Conservation (phyloP, 1,140 invertebrate species). For the Anadara kagoshimensis region DNA sequence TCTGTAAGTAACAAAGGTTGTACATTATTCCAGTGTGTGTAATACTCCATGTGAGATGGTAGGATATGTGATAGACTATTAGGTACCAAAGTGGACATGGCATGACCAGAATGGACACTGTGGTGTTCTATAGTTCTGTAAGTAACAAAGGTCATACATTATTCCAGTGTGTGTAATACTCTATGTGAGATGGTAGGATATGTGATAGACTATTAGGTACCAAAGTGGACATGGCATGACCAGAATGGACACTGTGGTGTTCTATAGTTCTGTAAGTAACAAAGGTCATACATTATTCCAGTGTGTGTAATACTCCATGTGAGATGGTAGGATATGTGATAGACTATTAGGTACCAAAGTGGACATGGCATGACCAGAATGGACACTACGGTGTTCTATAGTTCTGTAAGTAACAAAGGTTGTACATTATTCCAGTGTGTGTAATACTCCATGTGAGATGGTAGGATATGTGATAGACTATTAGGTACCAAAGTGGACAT, state of each 20-base stretch:
- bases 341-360: conserved; percentile 78
- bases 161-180: conserved; percentile 91
- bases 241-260: conserved; percentile 22
- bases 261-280: conserved; percentile 56
- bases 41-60: conserved; percentile 83
- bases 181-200: conserved; percentile 80
- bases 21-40: conserved; percentile 87
- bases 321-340: conserved; percentile 79
- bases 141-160: conserved; percentile 81
- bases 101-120: conserved; percentile 51
- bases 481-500: conserved; percentile 78
- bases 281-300: conserved; percentile 87
- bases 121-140: conserved; percentile 50
- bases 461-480: conserved; percentile 79
- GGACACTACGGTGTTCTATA: conserved; percentile 45
- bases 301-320: conserved; percentile 88
- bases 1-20: no score
- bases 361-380: conserved; percentile 73
- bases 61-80: conserved; percentile 80
- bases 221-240: conserved; percentile 76
- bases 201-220: conserved; percentile 79
- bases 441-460: conserved; percentile 86
- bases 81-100: conserved; percentile 77
- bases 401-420: no score
- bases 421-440: conserved; percentile 87